Conservation (phyloP, 2,113 vertebrate genomes). For the Gymnarchus niloticus region DNA sequence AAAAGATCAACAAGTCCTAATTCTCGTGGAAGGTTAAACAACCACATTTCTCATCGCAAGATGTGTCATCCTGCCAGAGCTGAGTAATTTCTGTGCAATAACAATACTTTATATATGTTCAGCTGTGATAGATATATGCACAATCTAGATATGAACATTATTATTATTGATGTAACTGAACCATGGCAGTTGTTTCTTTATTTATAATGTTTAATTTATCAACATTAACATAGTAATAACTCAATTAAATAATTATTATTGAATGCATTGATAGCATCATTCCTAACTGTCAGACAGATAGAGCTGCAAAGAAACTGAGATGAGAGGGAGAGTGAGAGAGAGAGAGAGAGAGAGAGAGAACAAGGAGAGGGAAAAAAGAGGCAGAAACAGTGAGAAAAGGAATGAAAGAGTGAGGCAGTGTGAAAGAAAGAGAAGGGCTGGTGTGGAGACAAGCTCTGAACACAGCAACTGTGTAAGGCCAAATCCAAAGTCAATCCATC, state of each 20-base stretch:
- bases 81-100: background rate
- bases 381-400: background rate
- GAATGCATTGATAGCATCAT: background rate
- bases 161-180: background rate
- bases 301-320: background rate
- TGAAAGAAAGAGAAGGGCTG: background rate
- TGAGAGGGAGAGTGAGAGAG: background rate
- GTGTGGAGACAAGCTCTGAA: background rate
- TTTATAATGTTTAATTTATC: background rate
- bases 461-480: background rate
- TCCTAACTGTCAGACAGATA: background rate
- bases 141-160: slow-evolving; percentile 3
- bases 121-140: background rate
- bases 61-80: background rate
- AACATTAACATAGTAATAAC: background rate
- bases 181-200: background rate
- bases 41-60: background rate
- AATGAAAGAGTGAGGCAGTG: background rate
- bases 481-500: background rate
- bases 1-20: background rate
- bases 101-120: background rate
- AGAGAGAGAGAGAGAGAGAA: background rate
- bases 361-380: background rate
- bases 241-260: background rate
- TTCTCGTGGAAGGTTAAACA: background rate